Evolutionary conservation across 2,797 vertebrate genomes (phyloP).

Genomic region (Octomys mimax): DNA sequence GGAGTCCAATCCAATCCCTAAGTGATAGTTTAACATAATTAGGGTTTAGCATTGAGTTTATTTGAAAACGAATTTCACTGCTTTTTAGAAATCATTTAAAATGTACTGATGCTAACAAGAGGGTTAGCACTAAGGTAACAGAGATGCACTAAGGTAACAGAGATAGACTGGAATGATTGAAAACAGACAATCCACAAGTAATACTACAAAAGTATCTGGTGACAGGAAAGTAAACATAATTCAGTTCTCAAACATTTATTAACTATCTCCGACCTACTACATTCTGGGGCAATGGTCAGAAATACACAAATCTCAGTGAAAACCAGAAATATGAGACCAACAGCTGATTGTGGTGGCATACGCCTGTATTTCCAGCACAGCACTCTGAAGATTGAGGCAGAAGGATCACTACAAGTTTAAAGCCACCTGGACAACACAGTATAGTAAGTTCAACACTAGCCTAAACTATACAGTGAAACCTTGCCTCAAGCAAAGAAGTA

Average conservation of each 20-base stretch:
- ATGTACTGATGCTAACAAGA: neutral
- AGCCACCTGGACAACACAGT: neutral
- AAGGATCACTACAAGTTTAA: neutral
- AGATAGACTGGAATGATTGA: neutral
- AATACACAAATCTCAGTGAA: neutral
- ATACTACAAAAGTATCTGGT: neutral
- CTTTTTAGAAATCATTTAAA: constrained; percentile 4
- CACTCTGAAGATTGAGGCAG: neutral
- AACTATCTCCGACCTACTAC: constrained; percentile 12
- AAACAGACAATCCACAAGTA: neutral
- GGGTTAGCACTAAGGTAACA: constrained; percentile 16
- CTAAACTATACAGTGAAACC: neutral
- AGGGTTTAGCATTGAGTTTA: neutral
- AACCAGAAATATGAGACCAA: constrained; percentile 47
- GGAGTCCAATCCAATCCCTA: neutral
- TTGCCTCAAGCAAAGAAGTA: neutral
- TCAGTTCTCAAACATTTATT: constrained; percentile 43
- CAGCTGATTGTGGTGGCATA: neutral
- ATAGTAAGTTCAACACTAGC: neutral
- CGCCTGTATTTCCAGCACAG: neutral
- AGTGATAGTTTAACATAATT: neutral
- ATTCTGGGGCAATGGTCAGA: neutral
- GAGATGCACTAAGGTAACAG: neutral
- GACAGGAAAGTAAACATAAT: neutral
- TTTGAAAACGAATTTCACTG: neutral